Percentiles rank a stretch among this genome's conserved stretches.
Evolutionary conservation across 2,797 vertebrate species (phyloP).

Genomic region (Enteromius radiatus): DNA sequence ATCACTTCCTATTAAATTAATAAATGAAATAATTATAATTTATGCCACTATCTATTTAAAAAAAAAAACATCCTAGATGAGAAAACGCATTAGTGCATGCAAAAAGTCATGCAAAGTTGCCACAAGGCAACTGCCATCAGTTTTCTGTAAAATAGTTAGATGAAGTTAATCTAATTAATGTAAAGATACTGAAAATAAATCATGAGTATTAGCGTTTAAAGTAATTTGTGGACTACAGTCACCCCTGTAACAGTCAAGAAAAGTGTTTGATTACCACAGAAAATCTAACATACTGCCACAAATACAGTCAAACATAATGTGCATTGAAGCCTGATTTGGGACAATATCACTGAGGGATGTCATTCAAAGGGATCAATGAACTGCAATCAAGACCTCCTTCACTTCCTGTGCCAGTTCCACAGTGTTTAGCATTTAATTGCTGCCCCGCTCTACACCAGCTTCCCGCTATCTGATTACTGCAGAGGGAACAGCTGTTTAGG

Average conservation of each 20-base stretch:
- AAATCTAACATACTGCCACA: not conserved
- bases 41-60: not conserved
- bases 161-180: not conserved
- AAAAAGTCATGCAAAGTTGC: not conserved
- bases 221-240: not conserved
- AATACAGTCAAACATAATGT: not conserved
- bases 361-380: conserved; percentile 54
- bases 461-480: conserved; percentile 57
- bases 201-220: not conserved
- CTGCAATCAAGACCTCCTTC: conserved; percentile 55
- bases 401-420: conserved; percentile 49
- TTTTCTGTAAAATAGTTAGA: not conserved
- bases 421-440: conserved; percentile 65
- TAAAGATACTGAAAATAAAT: not conserved
- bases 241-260: not conserved
- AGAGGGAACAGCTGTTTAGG: conserved; percentile 54
- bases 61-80: not conserved
- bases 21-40: not conserved
- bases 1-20: not conserved
- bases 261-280: not conserved
- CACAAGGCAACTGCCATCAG: not conserved
- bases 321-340: not conserved
- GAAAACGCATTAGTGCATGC: not conserved
- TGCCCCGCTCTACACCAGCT: conserved; percentile 43
- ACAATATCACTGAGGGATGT: conserved; percentile 36